Base-by-base conservation (phyloP, 2,113 vertebrate genomes). In the Paracyprichromis sp. region DNA sequence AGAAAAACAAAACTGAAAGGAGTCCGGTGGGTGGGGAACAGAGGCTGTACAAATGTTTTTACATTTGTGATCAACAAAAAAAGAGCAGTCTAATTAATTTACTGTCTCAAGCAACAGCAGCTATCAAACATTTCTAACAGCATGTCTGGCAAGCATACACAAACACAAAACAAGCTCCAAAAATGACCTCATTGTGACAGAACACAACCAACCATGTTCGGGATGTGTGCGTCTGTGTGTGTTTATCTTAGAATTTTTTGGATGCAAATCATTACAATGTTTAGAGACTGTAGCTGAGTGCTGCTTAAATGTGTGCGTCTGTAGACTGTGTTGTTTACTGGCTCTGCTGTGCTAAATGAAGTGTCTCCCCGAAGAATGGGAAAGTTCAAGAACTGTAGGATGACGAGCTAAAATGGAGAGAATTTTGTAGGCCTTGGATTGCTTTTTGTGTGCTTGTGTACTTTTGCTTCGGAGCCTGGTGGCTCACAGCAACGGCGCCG, bases 251-350 rank as follows among this genome's bases (percentile, higher is more conserved):
- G 3, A 36, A n/a, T 19, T 79, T 76, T 84, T 71, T 83, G 34
- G 24, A 86, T 54, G 53, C 34, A 81, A 80, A 82, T 85, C 89
- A 85, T 84, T 82, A 61, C n/a, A 50, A 40, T 89, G 84, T 92
- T 93, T 92, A 86, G 45, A 86, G 24, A 19, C 43, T n/a, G 24
- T 53, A 40, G 76, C 73, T 81, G 82, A 92, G 91, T 93, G 90
- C 57, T 90, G 89, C 79, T 87, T 86, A 83, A 91, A 69, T 66
- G 31, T 66, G 84, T 85, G 26, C 78, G 78, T 69, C 80, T 93
- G 87, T 57, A 45, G 24, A 76, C 57, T 9, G 6, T 52, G 78
- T 79, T 94, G 91, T 95, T 96, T 94, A 93, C 87, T 69, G 61
- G 45, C 73, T 76, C 5, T 26, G 47, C 82, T 71, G 73, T 78